phyloP scores from a whole-genome alignment of 1,140 invertebrate genomes.

The Eulimnadia texana region DNA sequence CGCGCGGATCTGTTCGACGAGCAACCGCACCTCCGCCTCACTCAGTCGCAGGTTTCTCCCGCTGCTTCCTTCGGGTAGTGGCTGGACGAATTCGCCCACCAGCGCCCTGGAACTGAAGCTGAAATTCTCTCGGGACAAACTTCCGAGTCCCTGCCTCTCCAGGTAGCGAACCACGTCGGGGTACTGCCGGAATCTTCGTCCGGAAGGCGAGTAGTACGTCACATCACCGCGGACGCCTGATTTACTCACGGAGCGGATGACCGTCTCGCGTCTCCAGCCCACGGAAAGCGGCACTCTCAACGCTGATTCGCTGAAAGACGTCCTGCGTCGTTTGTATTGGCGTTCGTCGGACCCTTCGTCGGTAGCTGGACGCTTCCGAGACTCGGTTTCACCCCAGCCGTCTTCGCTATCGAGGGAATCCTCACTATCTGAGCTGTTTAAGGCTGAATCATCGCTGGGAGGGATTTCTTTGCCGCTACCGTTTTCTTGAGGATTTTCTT shows the following conservation, averaged over 20 bases:
- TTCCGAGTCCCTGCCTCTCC: slow-evolving; percentile 54
- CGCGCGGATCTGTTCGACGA: slow-evolving; percentile 32
- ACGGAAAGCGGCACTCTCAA: slow-evolving; percentile 55
- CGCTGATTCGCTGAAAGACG: slow-evolving; percentile 40
- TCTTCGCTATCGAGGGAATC: slow-evolving; percentile 27
- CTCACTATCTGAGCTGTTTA: slow-evolving; percentile 36
- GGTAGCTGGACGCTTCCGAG: slow-evolving; percentile 19
- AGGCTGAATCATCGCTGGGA: slow-evolving; percentile 3
- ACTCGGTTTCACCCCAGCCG: slow-evolving; percentile 14
- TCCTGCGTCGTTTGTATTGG: slow-evolving; percentile 17
- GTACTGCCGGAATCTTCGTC: slow-evolving; percentile 56
- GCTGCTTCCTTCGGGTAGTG: slow-evolving; percentile 26
- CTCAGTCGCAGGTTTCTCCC: slow-evolving; percentile 32
- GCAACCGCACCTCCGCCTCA: slow-evolving; percentile 34
- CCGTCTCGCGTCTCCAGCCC: slow-evolving; percentile 80
- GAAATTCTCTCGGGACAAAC: slow-evolving; percentile 72
- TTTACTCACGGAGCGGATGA: slow-evolving; percentile 66
- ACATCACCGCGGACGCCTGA: slow-evolving; percentile 69
- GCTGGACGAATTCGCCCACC: slow-evolving; percentile 76
- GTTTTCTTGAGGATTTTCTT: neutral
- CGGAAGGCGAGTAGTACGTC: slow-evolving; percentile 74
- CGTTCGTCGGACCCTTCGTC: slow-evolving; percentile 12
- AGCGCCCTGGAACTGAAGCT: slow-evolving; percentile 76
- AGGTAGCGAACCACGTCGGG: slow-evolving; percentile 55
- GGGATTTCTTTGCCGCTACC: neutral